These are phyloP conservation scores for Phasia obesa DNA, from an alignment of 2,888 invertebrate species.

Conservation along the genomic window DNA sequence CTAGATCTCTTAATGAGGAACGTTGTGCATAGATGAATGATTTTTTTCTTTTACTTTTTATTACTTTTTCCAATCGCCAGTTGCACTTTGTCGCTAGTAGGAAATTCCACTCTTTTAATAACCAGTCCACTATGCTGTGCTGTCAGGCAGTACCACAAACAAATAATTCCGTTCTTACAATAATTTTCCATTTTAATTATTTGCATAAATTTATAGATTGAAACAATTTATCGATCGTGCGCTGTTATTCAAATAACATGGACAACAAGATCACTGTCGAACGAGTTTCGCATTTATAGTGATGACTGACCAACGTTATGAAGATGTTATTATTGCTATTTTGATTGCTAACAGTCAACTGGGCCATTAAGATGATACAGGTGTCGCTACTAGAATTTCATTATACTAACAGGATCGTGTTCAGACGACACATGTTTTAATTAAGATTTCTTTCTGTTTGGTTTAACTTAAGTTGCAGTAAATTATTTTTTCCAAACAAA, in stretches of 20 bases:
- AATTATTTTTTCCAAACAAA: slow-evolving; percentile 63
- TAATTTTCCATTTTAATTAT: slow-evolving; percentile 58
- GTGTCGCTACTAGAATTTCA: slow-evolving; percentile 69
- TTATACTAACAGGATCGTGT: slow-evolving; percentile 11
- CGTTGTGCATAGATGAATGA: too few relatives aligned
- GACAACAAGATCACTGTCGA: neutral
- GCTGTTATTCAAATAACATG: neutral
- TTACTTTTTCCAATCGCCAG: too few relatives aligned
- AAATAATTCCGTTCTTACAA: slow-evolving; percentile 28
- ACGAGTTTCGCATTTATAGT: slow-evolving; percentile 17
- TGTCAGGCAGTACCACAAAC: slow-evolving; percentile 11
- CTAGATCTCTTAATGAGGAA: too few relatives aligned
- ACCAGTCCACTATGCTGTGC: neutral
- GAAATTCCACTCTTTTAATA: slow-evolving; percentile 15
- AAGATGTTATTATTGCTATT: slow-evolving; percentile 61
- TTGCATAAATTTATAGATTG: slow-evolving; percentile 48
- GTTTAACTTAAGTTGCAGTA: slow-evolving; percentile 50
- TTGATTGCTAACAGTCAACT: slow-evolving; percentile 62
- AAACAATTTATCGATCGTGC: slow-evolving; percentile 5
- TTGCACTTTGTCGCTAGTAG: neutral
- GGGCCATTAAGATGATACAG: slow-evolving; percentile 64
- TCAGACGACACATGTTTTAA: neutral
- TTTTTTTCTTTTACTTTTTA: too few relatives aligned
- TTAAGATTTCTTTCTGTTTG: slow-evolving; percentile 18
- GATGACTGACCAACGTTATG: slow-evolving; percentile 44